These are phyloP conservation scores for Trisateles emortualis DNA, from an alignment of 2,888 invertebrate genomes.

Conservation along the genomic window DNA sequence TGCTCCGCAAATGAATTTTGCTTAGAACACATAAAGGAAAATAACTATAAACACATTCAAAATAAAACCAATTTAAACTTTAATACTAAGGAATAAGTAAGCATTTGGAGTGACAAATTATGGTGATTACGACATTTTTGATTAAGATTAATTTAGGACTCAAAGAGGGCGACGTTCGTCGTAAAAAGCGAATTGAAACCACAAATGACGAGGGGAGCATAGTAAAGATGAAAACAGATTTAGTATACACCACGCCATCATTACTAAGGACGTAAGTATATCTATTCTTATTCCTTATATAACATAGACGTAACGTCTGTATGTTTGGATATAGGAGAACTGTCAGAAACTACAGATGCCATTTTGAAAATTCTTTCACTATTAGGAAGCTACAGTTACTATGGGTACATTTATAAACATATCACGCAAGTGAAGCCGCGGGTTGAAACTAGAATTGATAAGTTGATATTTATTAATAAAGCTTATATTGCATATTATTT, in stretches of 20 bases:
- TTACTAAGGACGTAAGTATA: not conserved
- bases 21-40: conserved; percentile 26
- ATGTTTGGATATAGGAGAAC: too few species aligned
- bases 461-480: too few species aligned
- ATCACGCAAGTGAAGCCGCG: too few species aligned
- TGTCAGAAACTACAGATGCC: too few species aligned
- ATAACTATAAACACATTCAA: conserved; percentile 10
- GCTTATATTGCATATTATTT: too few species aligned
- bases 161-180: conserved; percentile 73
- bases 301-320: too few species aligned
- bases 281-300: too few species aligned
- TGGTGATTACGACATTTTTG: conserved; percentile 64
- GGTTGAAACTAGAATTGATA: too few species aligned
- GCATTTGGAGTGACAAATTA: conserved; percentile 32
- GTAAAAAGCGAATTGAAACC: conserved; percentile 86
- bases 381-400: too few species aligned
- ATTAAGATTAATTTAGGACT: conserved; percentile 66
- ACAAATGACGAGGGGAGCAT: conserved; percentile 80
- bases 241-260: conserved; percentile 26
- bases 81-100: conserved; percentile 24
- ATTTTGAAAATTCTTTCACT: too few species aligned
- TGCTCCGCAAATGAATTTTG: conserved; percentile 39
- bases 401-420: too few species aligned
- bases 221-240: conserved; percentile 35
- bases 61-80: conserved; percentile 33